Conservation (phyloP, 2,797 vertebrate genomes). For the Xenopus petersii region DNA sequence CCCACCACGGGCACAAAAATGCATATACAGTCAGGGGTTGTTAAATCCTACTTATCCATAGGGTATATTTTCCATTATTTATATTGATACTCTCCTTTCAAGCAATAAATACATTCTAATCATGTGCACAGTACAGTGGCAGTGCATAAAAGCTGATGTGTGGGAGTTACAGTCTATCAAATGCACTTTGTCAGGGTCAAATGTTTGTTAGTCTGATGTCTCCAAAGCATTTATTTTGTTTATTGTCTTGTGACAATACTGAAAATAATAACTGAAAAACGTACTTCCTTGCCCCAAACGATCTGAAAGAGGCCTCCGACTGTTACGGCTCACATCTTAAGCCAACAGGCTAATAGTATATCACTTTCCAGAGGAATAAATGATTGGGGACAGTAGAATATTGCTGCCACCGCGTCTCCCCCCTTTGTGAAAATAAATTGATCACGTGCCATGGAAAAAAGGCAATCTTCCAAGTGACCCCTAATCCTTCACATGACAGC, state of each 20-base stretch:
- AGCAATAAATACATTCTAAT: too few species aligned
- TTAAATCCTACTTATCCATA: too few species aligned
- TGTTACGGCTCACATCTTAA: background rate
- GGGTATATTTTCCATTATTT: too few species aligned
- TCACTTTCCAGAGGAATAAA: slow-evolving; percentile 20
- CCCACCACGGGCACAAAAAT: too few species aligned
- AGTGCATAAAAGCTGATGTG: too few species aligned
- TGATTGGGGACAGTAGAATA: slow-evolving; percentile 41
- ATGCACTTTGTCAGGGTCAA: background rate
- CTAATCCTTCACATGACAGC: slow-evolving; percentile 63
- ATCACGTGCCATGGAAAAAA: slow-evolving; percentile 60
- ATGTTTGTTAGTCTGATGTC: slow-evolving; percentile 21
- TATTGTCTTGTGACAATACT: slow-evolving; percentile 12
- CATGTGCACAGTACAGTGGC: too few species aligned
- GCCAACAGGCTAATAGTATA: slow-evolving; percentile 9
- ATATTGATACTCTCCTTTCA: too few species aligned
- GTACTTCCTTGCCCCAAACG: slow-evolving; percentile 23
- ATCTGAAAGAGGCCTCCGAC: slow-evolving; percentile 13
- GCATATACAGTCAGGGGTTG: too few species aligned
- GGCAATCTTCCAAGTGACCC: slow-evolving; percentile 66
- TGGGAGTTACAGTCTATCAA: slow-evolving; percentile 1
- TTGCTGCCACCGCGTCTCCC: slow-evolving; percentile 63
- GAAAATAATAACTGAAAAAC: slow-evolving; percentile 35
- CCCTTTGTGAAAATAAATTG: slow-evolving; percentile 59
- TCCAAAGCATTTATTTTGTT: slow-evolving; percentile 38